Percentiles rank a stretch among this genome's conserved stretches.
These are phyloP conservation scores for Gallinago solitaria DNA, from an alignment of 2,797 vertebrate genomes.

Conservation along the genomic window DNA sequence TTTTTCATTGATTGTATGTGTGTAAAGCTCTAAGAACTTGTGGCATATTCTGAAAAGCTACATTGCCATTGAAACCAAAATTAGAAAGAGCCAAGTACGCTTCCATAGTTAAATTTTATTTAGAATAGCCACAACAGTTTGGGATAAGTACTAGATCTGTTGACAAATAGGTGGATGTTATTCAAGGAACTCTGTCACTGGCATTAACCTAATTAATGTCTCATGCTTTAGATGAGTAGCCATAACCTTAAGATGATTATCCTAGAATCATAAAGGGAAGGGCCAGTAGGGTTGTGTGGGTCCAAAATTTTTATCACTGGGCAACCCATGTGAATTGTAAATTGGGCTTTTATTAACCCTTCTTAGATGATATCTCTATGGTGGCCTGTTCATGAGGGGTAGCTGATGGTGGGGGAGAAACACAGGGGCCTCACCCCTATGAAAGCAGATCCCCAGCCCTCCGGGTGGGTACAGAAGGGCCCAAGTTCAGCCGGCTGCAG, in stretches of 20 bases:
- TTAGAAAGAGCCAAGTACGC: not conserved
- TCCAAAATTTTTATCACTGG: not conserved
- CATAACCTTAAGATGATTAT: not conserved
- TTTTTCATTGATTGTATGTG: not conserved
- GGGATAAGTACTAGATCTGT: not conserved
- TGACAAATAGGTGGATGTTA: not conserved
- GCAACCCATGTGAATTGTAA: not conserved
- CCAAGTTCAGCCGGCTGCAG: not conserved
- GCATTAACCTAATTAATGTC: not conserved
- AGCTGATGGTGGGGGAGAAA: rapidly evolving
- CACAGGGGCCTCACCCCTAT: not conserved
- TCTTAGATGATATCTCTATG: not conserved
- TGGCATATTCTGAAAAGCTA: not conserved
- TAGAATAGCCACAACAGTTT: not conserved
- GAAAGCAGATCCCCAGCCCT: rapidly evolving
- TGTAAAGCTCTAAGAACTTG: not conserved
- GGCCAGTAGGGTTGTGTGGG: not conserved
- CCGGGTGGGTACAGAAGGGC: not conserved
- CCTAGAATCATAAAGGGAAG: not conserved
- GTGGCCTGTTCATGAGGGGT: not conserved
- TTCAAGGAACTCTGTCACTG: not conserved
- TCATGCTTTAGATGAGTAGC: not conserved
- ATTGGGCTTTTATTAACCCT: not conserved
- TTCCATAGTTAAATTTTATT: not conserved
- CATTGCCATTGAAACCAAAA: not conserved